Base-by-base conservation (phyloP, 53 echinoderm and acorn worm genomes). In the Apostichopus leukothele region DNA sequence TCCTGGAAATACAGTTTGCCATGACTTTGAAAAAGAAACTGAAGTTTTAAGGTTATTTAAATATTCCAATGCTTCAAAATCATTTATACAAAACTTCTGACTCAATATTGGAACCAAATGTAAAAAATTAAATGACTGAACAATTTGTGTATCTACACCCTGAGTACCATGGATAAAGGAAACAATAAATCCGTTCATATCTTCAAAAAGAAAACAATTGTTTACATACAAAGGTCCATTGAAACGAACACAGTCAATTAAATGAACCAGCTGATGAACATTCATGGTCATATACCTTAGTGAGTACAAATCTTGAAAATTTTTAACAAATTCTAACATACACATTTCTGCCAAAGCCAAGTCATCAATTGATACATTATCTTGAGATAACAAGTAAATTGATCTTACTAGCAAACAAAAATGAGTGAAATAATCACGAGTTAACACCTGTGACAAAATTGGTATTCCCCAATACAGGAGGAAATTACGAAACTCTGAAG, bases 401-500 rank as follows among this genome's bases (percentile, higher is more conserved):
- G 89, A 83, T 74, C 75, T 83, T 1, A 83, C 83, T 6, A 91
- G 50, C 7, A 54, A 10, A 59, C 83, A 80, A 78, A 91, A 91
- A 19, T 91, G 91, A 6, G 27, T 1, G 12, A 89, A 61, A 83
- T 89, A 89, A 25, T 8, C 16, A 16, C 0, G 4, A 10, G 1
- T 5, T 55, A 84, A 75, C 5, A 91, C 5, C 27, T 19, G n/a
- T 9, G 57, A 52, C 50, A 92, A 59, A 60, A 89, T 75, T 16
- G 92, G 84, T 60, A 92, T 76, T 25, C 92, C 92, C 89, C 89
- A 92, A 75, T 89, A 92, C 68, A 92, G 60, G 55, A 92, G 76
- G 73, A 92, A 92, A 54, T 88, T 88, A 9, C 89, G 57, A 59
- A 84, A 89, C 75, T 92, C 92, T 57, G 92, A 92, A 16, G 92